Percentiles rank a stretch among this genome's conserved stretches.
These are phyloP conservation scores for Sthenelais limicola DNA, from an alignment of 2,888 invertebrate species.

Conservation along the genomic window DNA sequence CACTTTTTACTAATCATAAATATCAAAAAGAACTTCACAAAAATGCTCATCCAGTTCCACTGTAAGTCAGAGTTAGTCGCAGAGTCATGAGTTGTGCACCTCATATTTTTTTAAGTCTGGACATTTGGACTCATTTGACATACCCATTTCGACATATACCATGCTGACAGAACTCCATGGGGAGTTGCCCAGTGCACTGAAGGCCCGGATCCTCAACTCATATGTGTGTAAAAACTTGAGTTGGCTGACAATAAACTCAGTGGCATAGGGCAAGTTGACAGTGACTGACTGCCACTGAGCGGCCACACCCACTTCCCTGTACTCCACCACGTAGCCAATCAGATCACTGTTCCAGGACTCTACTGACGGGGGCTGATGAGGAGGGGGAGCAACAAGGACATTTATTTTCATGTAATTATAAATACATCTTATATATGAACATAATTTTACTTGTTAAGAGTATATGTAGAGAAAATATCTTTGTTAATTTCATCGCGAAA, in stretches of 20 bases:
- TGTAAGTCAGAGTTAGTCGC: neutral
- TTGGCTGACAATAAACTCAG: conserved; percentile 27
- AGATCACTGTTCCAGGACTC: conserved; percentile 93
- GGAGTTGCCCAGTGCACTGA: conserved; percentile 93
- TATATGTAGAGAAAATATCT: too few species aligned
- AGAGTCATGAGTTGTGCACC: neutral
- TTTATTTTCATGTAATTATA: too few species aligned
- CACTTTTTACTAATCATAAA: too few species aligned
- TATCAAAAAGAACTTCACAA: too few species aligned
- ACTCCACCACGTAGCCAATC: conserved; percentile 64
- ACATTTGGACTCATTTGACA: conserved; percentile 1
- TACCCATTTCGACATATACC: conserved; percentile 61
- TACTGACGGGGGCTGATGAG: conserved; percentile 91
- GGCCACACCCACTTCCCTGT: conserved; percentile 52
- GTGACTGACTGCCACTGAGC: conserved; percentile 43
- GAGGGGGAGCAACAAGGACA: too few species aligned
- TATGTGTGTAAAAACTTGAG: conserved; percentile 75
- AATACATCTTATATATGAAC: too few species aligned
- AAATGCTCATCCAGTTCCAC: neutral
- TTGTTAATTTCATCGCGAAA: too few species aligned
- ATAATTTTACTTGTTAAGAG: too few species aligned
- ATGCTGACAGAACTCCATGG: conserved; percentile 75
- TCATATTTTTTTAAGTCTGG: neutral
- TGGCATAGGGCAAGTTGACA: conserved; percentile 48
- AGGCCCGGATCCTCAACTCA: conserved; percentile 92